Conservation (phyloP, 2,797 vertebrate genomes). For the Sebastolobus alascanus region DNA sequence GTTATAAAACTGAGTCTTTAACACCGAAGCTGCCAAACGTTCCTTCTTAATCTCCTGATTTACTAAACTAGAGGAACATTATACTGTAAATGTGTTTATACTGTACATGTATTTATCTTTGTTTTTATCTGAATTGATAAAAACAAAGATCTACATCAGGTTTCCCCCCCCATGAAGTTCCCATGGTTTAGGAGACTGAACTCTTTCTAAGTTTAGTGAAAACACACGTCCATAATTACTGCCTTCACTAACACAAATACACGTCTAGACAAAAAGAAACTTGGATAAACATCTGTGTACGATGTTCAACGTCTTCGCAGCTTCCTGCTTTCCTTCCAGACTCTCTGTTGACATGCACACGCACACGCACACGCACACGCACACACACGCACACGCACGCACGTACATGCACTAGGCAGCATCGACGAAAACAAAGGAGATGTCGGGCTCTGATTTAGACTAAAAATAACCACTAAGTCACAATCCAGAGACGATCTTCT, state of each 20-base stretch:
- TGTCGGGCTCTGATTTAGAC: conserved; percentile 35
- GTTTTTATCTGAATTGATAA: too few species aligned
- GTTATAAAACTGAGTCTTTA: too few species aligned
- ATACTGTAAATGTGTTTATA: too few species aligned
- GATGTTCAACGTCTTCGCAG: conserved; percentile 9
- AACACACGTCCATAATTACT: conserved; percentile 13
- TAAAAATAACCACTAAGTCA: conserved; percentile 59
- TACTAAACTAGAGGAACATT: not conserved
- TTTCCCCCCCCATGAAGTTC: not conserved
- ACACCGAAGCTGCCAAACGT: not conserved
- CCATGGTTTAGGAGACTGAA: not conserved
- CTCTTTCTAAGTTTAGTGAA: conserved; percentile 15
- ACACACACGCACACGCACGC: not conserved
- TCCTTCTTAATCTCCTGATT: not conserved
- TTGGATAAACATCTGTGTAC: conserved; percentile 39
- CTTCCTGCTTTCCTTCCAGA: conserved; percentile 14
- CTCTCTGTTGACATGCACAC: conserved; percentile 4
- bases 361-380: not conserved
- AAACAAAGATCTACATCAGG: too few species aligned
- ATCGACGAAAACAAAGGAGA: conserved; percentile 45
- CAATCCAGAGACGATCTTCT: conserved; percentile 30
- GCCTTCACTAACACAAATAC: conserved; percentile 27
- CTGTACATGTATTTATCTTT: too few species aligned
- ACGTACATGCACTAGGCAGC: not conserved
- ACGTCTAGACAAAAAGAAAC: conserved; percentile 24